phyloP scores from a whole-genome alignment of 2,113 vertebrate genomes.

The Murina feae region DNA sequence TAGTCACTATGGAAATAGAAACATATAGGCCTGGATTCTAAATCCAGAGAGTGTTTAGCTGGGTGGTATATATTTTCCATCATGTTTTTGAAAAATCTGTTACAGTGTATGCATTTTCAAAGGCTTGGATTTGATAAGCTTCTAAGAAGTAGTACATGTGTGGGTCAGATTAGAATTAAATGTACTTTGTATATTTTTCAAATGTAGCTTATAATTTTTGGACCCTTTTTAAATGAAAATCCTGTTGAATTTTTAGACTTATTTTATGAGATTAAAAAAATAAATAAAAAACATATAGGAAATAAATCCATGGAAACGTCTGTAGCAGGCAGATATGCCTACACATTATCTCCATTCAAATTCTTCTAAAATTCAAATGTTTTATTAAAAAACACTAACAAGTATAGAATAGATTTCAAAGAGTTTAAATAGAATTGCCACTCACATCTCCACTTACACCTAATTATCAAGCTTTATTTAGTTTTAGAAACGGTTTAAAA shows the following conservation, averaged over 20 bases:
- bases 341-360: slow-evolving; percentile 13
- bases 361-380: slow-evolving; percentile 55
- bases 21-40: slow-evolving; percentile 78
- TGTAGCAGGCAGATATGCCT: background rate
- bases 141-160: slow-evolving; percentile 69
- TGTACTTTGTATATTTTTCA: slow-evolving; percentile 35
- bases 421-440: slow-evolving; percentile 70
- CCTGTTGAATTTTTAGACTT: background rate
- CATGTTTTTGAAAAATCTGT: slow-evolving; percentile 78
- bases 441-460: slow-evolving; percentile 70
- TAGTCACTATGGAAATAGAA: slow-evolving; percentile 79
- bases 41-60: slow-evolving; percentile 76
- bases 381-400: slow-evolving; percentile 64
- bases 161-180: slow-evolving; percentile 60
- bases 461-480: slow-evolving; percentile 75
- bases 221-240: slow-evolving; percentile 24
- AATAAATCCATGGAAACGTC: slow-evolving; percentile 34
- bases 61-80: slow-evolving; percentile 76
- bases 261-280: background rate
- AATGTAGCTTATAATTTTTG: background rate
- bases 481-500: slow-evolving; percentile 72
- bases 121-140: slow-evolving; percentile 71
- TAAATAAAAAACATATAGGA: slow-evolving; percentile 16
- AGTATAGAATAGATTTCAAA: slow-evolving; percentile 56
- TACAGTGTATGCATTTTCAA: slow-evolving; percentile 76